These are phyloP conservation scores for Pholis gunnellus DNA, from an alignment of 2,113 vertebrate species.

Conservation along the genomic window DNA sequence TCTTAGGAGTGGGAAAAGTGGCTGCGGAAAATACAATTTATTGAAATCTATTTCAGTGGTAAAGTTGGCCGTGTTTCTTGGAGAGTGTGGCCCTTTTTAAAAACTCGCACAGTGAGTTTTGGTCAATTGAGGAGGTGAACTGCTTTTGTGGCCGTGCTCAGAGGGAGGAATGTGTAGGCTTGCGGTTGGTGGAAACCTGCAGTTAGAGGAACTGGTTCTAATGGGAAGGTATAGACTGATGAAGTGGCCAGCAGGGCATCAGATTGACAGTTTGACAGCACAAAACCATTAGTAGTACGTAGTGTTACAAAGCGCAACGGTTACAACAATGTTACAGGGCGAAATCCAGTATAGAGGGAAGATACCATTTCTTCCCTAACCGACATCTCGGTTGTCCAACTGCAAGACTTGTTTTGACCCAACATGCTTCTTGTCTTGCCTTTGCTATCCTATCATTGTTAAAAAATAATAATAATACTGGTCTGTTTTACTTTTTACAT, in stretches of 20 bases:
- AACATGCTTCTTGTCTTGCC: not conserved
- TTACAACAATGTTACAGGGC: not conserved
- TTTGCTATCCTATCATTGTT: conserved; percentile 11
- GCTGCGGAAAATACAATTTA: conserved; percentile 82
- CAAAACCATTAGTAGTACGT: conserved; percentile 11
- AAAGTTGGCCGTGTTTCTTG: conserved; percentile 76
- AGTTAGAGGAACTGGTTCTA: conserved; percentile 56
- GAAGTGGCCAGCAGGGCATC: conserved; percentile 13
- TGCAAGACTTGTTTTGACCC: not conserved
- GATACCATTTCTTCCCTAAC: not conserved
- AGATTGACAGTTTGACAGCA: conserved; percentile 6
- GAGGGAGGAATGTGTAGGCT: conserved; percentile 71
- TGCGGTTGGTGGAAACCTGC: conserved; percentile 63
- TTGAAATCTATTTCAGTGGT: conserved; percentile 83
- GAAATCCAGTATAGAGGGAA: not conserved
- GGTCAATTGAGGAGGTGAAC: conserved; percentile 71
- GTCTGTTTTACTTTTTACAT: too few relatives aligned
- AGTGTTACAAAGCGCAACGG: not conserved
- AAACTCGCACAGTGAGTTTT: conserved; percentile 61
- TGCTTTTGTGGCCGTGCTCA: conserved; percentile 65
- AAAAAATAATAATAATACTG: too few relatives aligned
- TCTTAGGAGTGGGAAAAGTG: conserved; percentile 74
- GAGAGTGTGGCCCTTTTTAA: conserved; percentile 46
- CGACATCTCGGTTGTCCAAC: not conserved
- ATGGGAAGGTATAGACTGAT: conserved; percentile 54